A percentile compares a stretch with the other conserved stretches of the same genome.
phyloP scores from a whole-genome alignment of 2,888 invertebrate species.

The Schizaphis graminum region DNA sequence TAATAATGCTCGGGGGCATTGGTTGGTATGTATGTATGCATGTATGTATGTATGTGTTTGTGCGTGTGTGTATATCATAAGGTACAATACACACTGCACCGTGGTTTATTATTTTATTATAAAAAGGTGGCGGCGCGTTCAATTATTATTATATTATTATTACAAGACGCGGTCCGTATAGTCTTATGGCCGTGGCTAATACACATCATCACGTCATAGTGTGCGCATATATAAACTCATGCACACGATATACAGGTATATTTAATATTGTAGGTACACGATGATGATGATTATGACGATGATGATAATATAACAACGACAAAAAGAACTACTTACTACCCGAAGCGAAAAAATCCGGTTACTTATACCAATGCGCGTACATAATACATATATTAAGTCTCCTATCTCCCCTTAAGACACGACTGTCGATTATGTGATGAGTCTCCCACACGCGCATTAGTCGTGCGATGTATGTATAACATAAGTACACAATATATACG shows the following conservation, averaged over 20 bases:
- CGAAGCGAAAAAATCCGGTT: conserved; percentile 53
- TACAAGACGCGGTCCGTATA: conserved; percentile 22
- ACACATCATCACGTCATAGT: conserved; percentile 20
- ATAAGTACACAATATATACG: not conserved
- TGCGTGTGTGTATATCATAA: not conserved
- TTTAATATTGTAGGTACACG: not conserved
- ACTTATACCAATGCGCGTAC: not conserved
- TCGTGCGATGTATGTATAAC: not conserved
- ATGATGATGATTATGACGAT: not conserved
- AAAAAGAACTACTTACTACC: conserved; percentile 47
- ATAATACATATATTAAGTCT: not conserved
- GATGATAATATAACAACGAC: not conserved
- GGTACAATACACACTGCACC: not conserved
- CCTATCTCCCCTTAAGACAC: conserved; percentile 50
- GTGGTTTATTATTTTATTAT: conserved; percentile 64
- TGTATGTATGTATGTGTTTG: not conserved
- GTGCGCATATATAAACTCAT: not conserved
- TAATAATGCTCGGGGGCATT: conserved; percentile 31
- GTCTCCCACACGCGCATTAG: conserved; percentile 21
- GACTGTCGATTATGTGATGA: conserved; percentile 39
- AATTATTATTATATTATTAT: conserved; percentile 60
- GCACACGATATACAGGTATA: not conserved
- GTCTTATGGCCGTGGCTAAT: conserved; percentile 53
- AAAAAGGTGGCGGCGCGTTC: conserved; percentile 63
- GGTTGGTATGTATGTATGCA: not conserved